Conservation (phyloP, 2,888 invertebrate genomes). For the Alentia gelatinosa region DNA sequence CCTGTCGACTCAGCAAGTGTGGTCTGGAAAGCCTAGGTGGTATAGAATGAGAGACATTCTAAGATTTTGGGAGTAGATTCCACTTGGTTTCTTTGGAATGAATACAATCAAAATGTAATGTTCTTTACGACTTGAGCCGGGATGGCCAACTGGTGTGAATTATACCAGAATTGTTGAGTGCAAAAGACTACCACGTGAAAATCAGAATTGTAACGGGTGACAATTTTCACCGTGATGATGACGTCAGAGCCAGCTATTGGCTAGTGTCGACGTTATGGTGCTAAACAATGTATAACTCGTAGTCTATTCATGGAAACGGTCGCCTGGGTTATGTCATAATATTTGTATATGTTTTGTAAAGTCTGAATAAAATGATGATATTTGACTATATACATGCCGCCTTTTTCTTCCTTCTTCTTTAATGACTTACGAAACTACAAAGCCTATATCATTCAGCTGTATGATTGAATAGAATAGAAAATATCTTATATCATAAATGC, state of each 20-base stretch:
- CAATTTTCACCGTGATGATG: not conserved
- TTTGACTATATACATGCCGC: not conserved
- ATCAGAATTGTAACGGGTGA: not conserved
- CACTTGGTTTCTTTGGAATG: not conserved
- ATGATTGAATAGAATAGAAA: too few species aligned
- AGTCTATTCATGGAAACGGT: conserved; percentile 6
- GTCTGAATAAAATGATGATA: conserved; percentile 3
- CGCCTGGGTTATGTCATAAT: conserved; percentile 21
- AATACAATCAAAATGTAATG: not conserved
- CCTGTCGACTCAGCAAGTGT: too few species aligned
- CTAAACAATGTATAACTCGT: conserved; percentile 14
- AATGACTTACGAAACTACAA: too few species aligned
- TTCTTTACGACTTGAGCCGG: not conserved
- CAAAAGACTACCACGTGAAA: not conserved
- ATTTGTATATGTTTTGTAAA: conserved; percentile 37
- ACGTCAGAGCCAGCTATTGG: not conserved
- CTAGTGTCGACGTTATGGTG: conserved; percentile 13
- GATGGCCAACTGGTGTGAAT: not conserved
- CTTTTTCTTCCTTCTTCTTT: too few species aligned
- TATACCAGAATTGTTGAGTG: not conserved
- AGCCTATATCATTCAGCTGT: too few species aligned
- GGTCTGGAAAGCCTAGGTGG: too few species aligned
- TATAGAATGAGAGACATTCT: too few species aligned
- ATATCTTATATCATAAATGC: too few species aligned
- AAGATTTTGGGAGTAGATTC: too few species aligned